Evolutionary conservation across 2,797 vertebrate species (phyloP).

Genomic region (Acrocephalus scirpaceus): DNA sequence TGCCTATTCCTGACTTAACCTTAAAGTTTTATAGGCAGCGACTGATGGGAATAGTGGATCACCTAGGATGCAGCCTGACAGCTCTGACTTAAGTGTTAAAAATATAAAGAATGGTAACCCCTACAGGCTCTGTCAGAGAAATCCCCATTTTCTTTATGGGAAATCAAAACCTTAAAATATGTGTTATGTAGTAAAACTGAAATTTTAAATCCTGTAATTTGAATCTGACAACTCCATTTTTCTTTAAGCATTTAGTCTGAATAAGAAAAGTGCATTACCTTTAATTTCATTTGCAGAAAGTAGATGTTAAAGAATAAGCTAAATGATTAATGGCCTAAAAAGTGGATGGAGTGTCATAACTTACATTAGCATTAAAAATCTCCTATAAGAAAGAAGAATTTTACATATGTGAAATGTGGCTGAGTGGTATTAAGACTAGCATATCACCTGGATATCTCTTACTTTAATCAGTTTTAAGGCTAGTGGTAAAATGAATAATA

Average conservation of each 20-base stretch:
- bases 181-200: conserved; percentile 53
- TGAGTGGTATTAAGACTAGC: conserved; percentile 73
- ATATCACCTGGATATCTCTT: conserved; percentile 75
- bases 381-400: conserved; percentile 67
- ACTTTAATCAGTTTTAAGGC: conserved; percentile 73
- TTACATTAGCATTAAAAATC: conserved; percentile 72
- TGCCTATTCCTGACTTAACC: conserved; percentile 41
- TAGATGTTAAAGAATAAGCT: conserved; percentile 67
- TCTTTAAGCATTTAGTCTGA: conserved; percentile 67
- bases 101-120: conserved; percentile 46
- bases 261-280: conserved; percentile 63
- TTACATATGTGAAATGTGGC: conserved; percentile 70
- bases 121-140: conserved; percentile 58
- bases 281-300: conserved; percentile 72
- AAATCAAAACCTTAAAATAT: conserved; percentile 61
- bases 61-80: conserved; percentile 51
- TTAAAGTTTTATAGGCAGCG: conserved; percentile 6
- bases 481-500: conserved; percentile 78
- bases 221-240: conserved; percentile 69
- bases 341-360: conserved; percentile 65
- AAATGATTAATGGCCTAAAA: conserved; percentile 69
- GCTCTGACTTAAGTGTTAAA: conserved; percentile 61
- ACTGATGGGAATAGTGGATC: conserved; percentile 42
- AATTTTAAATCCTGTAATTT: conserved; percentile 65
- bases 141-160: conserved; percentile 60